phyloP scores from a whole-genome alignment of 2,888 invertebrate genomes.

The Hololepta plana region DNA sequence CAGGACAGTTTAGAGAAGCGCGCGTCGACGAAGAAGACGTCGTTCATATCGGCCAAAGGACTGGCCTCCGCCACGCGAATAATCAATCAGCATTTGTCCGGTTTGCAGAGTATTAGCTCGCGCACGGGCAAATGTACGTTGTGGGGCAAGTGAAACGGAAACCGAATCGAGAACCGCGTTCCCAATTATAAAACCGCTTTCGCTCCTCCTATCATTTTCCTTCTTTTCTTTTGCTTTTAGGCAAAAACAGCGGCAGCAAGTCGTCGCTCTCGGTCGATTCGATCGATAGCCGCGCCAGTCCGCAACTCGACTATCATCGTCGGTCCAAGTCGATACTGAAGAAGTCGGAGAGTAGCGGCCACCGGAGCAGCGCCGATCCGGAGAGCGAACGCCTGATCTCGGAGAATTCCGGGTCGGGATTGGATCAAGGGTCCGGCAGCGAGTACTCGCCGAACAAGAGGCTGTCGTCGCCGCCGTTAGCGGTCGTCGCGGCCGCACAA shows the following conservation, averaged over 20 bases:
- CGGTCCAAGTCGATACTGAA: slow-evolving; percentile 61
- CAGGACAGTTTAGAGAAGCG: slow-evolving; percentile 34
- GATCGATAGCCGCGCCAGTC: slow-evolving; percentile 39
- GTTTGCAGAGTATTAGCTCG: slow-evolving; percentile 34
- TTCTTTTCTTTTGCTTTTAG: slow-evolving; percentile 15
- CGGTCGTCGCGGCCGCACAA: slow-evolving; percentile 6
- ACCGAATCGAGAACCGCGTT: slow-evolving; percentile 1
- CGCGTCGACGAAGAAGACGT: slow-evolving; percentile 28
- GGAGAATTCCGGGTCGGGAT: slow-evolving; percentile 41
- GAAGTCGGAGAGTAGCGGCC: slow-evolving; percentile 45
- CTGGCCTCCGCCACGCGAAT: slow-evolving; percentile 52
- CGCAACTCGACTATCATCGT: slow-evolving; percentile 44
- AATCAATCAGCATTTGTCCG: slow-evolving; percentile 57
- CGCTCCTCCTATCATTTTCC: neutral
- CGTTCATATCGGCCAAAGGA: slow-evolving; percentile 44
- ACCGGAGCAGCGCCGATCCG: slow-evolving; percentile 35
- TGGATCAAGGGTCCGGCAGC: slow-evolving; percentile 29
- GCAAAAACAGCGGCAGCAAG: slow-evolving; percentile 39
- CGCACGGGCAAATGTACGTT: slow-evolving; percentile 27
- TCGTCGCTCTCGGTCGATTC: slow-evolving; percentile 52
- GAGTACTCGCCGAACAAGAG: slow-evolving; percentile 23
- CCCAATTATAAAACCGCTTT: neutral
- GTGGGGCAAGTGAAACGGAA: no score
- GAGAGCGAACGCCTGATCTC: slow-evolving; percentile 59
- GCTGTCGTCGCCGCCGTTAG: slow-evolving; percentile 19